phyloP scores from a whole-genome alignment of 2,888 invertebrate species.

The Synanthedon andrenaeformis region DNA sequence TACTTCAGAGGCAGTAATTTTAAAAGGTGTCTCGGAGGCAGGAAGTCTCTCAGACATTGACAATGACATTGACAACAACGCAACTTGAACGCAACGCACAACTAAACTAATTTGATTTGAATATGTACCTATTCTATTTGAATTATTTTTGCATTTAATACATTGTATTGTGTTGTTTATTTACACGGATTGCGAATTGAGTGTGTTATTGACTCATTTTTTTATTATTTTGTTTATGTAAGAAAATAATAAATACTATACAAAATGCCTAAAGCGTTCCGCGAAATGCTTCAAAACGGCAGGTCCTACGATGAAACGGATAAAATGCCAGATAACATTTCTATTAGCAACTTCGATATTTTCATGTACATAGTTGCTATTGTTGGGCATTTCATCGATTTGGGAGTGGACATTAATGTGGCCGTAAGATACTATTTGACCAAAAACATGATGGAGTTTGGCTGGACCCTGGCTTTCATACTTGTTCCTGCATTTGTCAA shows the following conservation, averaged over 20 bases:
- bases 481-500: constrained; percentile 81
- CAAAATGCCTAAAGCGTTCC: constrained; percentile 42
- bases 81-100: too few species aligned
- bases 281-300: constrained; percentile 42
- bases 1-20: too few species aligned
- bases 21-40: too few species aligned
- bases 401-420: constrained; percentile 77
- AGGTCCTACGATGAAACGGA: constrained; percentile 68
- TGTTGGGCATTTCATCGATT: constrained; percentile 76
- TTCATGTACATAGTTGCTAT: constrained; percentile 76
- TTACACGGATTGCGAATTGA: too few species aligned
- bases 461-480: constrained; percentile 78
- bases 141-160: too few species aligned
- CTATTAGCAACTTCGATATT: constrained; percentile 72
- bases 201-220: too few species aligned
- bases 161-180: too few species aligned
- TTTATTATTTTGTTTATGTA: neutral
- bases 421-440: constrained; percentile 74
- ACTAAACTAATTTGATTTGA: too few species aligned
- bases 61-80: too few species aligned
- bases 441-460: constrained; percentile 71
- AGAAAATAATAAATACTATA: neutral
- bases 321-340: constrained; percentile 70
- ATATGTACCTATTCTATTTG: too few species aligned
- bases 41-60: too few species aligned